These are phyloP conservation scores for Paratilapia polleni DNA, from an alignment of 2,113 vertebrate genomes.

Conservation along the genomic window DNA sequence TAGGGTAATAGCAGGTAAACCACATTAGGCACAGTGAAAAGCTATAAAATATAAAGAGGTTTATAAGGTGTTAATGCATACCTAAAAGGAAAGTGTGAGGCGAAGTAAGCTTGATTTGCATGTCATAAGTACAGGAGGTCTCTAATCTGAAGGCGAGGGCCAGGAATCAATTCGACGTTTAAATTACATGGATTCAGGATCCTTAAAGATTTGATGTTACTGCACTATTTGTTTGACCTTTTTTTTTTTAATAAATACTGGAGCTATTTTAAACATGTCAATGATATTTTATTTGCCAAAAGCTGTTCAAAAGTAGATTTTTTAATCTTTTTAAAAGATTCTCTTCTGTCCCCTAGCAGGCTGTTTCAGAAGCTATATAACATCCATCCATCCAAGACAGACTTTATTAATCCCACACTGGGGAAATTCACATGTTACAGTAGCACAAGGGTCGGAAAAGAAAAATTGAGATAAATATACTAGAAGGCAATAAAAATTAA, in stretches of 20 bases:
- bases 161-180: background rate
- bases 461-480: no score
- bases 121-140: background rate
- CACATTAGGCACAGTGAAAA: slow-evolving; percentile 24
- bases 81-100: background rate
- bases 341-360: background rate
- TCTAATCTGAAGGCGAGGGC: background rate
- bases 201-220: background rate
- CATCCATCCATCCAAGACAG: no score
- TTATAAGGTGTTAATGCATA: slow-evolving; percentile 28
- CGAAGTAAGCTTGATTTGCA: background rate
- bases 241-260: background rate
- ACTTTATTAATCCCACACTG: no score
- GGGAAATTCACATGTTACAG: no score
- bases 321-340: background rate
- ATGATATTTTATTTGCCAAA: background rate
- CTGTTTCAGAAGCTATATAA: background rate
- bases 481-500: no score
- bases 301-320: background rate
- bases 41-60: slow-evolving; percentile 16
- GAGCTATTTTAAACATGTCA: background rate
- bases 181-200: background rate
- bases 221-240: background rate
- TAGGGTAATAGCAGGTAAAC: slow-evolving; percentile 10
- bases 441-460: no score